Evolutionary conservation across 1,140 invertebrate genomes (phyloP).

Genomic region (Apocrypta bakeri): DNA sequence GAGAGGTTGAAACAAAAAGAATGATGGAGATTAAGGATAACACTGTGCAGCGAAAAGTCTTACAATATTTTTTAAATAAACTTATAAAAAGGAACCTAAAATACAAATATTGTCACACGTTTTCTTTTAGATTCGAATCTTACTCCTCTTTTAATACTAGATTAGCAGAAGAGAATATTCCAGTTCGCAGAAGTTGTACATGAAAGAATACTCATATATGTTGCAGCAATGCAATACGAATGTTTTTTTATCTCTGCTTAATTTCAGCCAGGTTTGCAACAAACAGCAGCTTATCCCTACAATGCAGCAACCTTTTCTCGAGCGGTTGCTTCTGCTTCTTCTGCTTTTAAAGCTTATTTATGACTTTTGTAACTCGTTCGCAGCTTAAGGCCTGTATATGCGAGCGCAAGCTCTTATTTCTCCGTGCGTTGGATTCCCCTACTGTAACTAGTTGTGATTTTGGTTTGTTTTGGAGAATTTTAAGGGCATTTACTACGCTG

Average conservation of each 20-base stretch:
- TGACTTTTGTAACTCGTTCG: constrained; percentile 42
- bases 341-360: constrained; percentile 52
- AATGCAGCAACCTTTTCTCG: background rate
- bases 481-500: background rate
- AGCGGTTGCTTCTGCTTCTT: background rate
- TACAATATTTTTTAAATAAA: background rate
- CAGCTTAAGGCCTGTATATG: background rate
- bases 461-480: constrained; percentile 8
- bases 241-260: constrained; percentile 31
- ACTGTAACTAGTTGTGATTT: background rate
- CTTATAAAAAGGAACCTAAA: background rate
- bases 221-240: background rate
- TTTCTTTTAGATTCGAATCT: background rate
- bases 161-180: constrained; percentile 6
- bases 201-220: background rate
- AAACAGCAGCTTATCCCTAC: constrained; percentile 12
- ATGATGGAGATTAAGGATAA: constrained; percentile 37
- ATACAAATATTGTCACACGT: background rate
- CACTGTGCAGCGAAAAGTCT: background rate
- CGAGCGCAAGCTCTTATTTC: constrained; percentile 13
- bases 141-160: too few relatives aligned
- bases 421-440: background rate
- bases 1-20: background rate
- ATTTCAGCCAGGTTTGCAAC: constrained; percentile 39
- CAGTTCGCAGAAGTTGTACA: background rate